Percentiles rank a stretch among this genome's conserved stretches.
phyloP scores from a whole-genome alignment of 2,797 vertebrate genomes.

The Amphiprion clarkii region DNA sequence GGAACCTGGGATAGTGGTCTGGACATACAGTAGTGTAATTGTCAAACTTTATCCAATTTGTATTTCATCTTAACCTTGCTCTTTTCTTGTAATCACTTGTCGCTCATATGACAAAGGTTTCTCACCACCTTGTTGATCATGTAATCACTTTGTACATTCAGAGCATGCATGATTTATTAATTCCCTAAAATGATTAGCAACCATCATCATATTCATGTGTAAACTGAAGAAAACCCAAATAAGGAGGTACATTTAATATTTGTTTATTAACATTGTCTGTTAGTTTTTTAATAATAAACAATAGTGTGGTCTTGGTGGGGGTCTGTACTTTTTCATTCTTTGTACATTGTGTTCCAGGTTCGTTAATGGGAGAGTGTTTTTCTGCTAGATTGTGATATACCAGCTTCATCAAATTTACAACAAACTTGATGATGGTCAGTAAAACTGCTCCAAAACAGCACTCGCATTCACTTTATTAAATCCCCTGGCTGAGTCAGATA shows the following conservation, averaged over 20 bases:
- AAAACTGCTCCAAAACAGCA: slow-evolving; percentile 22
- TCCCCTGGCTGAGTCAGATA: slow-evolving; percentile 33
- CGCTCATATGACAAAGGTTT: too few relatives aligned
- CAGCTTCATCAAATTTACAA: neutral
- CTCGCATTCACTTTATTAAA: slow-evolving; percentile 18
- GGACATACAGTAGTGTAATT: too few relatives aligned
- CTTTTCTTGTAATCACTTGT: too few relatives aligned
- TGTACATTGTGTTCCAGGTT: too few relatives aligned
- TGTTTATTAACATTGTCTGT: neutral
- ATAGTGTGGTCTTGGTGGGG: neutral
- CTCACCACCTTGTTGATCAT: too few relatives aligned
- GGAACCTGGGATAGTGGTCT: too few relatives aligned
- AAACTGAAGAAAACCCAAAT: neutral
- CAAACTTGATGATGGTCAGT: slow-evolving; percentile 14
- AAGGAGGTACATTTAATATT: neutral
- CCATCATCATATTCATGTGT: neutral
- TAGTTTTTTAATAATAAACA: neutral
- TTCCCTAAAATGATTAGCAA: too few relatives aligned
- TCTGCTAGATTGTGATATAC: neutral
- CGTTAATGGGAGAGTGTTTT: neutral
- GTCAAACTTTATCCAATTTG: too few relatives aligned
- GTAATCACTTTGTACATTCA: too few relatives aligned
- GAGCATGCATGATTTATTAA: too few relatives aligned
- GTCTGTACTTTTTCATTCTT: neutral
- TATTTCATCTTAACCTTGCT: too few relatives aligned